These are phyloP conservation scores for Reinhardtius hippoglossoides DNA, from an alignment of 2,113 vertebrate species.

Conservation along the genomic window DNA sequence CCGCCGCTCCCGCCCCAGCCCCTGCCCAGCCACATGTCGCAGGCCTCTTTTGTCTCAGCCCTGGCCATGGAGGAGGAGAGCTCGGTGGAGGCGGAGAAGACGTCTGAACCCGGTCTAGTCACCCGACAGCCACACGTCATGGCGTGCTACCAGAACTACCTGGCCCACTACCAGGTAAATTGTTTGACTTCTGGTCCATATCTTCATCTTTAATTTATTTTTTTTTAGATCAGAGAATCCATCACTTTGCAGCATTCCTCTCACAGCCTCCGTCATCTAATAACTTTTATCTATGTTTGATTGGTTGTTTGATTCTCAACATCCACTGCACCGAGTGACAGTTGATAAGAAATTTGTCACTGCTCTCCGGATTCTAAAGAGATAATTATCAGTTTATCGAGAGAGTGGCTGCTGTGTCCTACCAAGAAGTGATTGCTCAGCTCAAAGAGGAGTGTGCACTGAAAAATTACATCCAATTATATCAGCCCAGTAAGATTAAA, in stretches of 20 bases:
- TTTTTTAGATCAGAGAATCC: not conserved
- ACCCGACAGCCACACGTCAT: constrained; percentile 92
- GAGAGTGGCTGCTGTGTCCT: no score
- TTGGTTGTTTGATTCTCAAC: no score
- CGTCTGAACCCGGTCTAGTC: constrained; percentile 85
- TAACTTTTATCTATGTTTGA: no score
- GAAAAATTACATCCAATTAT: no score
- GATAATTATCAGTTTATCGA: no score
- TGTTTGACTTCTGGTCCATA: not conserved
- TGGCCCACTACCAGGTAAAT: constrained; percentile 90
- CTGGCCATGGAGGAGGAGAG: constrained; percentile 94
- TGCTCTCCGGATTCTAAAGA: no score
- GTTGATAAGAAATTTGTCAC: no score
- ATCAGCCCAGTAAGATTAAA: not conserved
- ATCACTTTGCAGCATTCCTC: not conserved
- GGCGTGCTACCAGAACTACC: constrained; percentile 94
- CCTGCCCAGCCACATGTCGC: constrained; percentile 91
- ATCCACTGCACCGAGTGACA: no score
- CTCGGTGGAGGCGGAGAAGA: constrained; percentile 87
- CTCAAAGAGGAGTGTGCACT: no score
- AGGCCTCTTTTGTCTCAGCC: constrained; percentile 96
- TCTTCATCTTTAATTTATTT: not conserved
- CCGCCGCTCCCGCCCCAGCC: constrained; percentile 76
- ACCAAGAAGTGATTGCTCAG: no score
- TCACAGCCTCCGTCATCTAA: no score